These are phyloP conservation scores for Lithosia quadra DNA, from an alignment of 2,888 invertebrate genomes.

Conservation along the genomic window DNA sequence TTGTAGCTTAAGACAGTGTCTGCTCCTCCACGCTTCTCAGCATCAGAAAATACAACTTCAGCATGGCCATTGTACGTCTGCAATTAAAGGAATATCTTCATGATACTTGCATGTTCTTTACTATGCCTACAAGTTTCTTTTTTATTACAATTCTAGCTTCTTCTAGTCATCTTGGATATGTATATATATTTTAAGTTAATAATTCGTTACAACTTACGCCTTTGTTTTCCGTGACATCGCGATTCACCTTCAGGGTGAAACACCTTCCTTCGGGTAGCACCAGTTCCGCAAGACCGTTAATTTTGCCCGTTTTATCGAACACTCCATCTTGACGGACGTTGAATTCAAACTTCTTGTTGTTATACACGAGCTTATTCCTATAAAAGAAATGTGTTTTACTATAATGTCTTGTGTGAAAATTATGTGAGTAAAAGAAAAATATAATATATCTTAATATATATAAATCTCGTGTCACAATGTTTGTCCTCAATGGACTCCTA, in stretches of 20 bases:
- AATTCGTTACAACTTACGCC: constrained; percentile 60
- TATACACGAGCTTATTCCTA: constrained; percentile 81
- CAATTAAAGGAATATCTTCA: not conserved
- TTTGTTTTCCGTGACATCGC: constrained; percentile 62
- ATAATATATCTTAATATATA: too few species aligned
- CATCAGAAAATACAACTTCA: constrained; percentile 67
- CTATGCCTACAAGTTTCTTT: too few species aligned
- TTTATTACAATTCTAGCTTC: too few species aligned
- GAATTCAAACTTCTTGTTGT: constrained; percentile 75
- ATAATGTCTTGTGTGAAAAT: not conserved
- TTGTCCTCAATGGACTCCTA: too few species aligned
- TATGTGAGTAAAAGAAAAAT: too few species aligned
- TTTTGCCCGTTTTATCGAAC: constrained; percentile 60
- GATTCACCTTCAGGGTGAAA: constrained; percentile 72
- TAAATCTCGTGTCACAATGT: too few species aligned
- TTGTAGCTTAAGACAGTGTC: constrained; percentile 73
- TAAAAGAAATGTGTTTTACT: not conserved
- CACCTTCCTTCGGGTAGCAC: constrained; percentile 79
- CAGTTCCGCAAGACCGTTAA: constrained; percentile 69
- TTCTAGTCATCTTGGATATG: too few species aligned
- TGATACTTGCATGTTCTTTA: too few species aligned
- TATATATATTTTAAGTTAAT: not conserved
- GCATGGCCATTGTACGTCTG: constrained; percentile 71
- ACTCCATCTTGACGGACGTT: constrained; percentile 68
- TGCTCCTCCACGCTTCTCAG: constrained; percentile 70